Evolutionary conservation across 2,888 invertebrate genomes (phyloP).

Genomic region (Heliconius cydno): DNA sequence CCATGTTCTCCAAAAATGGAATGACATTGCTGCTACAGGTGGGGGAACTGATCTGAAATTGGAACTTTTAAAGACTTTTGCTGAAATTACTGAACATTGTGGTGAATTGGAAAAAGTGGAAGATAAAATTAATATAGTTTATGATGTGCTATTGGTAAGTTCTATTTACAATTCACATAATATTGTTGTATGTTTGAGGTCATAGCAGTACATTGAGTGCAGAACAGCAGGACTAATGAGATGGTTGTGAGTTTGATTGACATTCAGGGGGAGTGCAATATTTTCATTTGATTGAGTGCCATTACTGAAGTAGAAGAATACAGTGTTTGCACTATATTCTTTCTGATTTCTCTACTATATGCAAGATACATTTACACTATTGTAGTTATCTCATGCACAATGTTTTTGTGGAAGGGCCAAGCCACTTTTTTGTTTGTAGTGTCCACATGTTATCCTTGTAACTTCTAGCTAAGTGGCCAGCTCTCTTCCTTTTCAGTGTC

Average conservation of each 20-base stretch:
- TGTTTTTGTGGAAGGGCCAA: not conserved
- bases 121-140: constrained; percentile 89
- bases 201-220: no score
- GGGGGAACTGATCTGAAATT: constrained; percentile 86
- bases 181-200: not conserved
- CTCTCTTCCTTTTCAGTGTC: no score
- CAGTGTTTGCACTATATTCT: not conserved
- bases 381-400: no score
- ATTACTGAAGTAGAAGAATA: not conserved
- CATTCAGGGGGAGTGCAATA: not conserved
- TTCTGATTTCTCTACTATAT: not conserved
- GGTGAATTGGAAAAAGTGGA: constrained; percentile 90
- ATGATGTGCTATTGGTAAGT: constrained; percentile 89
- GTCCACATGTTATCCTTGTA: no score
- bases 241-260: no score
- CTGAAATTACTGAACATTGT: constrained; percentile 91
- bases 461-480: no score
- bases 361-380: not conserved
- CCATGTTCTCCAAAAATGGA: constrained; percentile 90
- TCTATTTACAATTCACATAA: not conserved
- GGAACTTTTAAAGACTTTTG: constrained; percentile 92
- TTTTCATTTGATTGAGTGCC: no score
- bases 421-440: no score
- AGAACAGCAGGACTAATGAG: no score
- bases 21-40: constrained; percentile 85